These are phyloP conservation scores for Metellina segmentata DNA, from an alignment of 2,888 invertebrate species.

Conservation along the genomic window DNA sequence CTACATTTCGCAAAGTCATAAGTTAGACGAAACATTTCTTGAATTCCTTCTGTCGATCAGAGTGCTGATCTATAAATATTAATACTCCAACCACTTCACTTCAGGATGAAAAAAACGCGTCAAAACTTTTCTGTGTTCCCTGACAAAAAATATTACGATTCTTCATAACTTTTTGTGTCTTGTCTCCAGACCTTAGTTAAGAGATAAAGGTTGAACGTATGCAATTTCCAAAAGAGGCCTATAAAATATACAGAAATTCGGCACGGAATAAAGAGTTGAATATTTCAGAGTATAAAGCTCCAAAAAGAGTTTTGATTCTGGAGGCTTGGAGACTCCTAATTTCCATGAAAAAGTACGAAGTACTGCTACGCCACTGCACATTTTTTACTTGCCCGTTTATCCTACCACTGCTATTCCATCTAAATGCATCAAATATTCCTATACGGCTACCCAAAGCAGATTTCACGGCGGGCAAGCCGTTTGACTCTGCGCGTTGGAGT, in stretches of 20 bases:
- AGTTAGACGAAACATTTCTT: background rate
- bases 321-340: conserved; percentile 5
- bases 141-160: background rate
- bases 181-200: background rate
- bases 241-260: conserved; percentile 3
- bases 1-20: too few relatives aligned
- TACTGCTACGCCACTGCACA: background rate
- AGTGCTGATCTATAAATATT: background rate
- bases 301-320: conserved; percentile 4
- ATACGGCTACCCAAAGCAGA: conserved; percentile 33
- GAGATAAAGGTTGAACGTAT: background rate
- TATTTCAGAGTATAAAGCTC: background rate
- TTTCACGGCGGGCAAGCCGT: conserved; percentile 24
- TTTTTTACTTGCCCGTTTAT: background rate
- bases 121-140: background rate
- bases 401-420: background rate
- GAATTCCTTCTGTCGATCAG: background rate
- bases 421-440: conserved; percentile 51
- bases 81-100: background rate
- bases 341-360: conserved; percentile 36
- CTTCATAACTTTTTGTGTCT: background rate
- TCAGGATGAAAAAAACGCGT: background rate
- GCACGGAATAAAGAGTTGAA: background rate
- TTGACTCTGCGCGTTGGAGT: conserved; percentile 14
- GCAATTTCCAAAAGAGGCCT: background rate